These are phyloP conservation scores for Drosophila anomalata DNA, from an alignment of 2,888 invertebrate species.

Conservation along the genomic window DNA sequence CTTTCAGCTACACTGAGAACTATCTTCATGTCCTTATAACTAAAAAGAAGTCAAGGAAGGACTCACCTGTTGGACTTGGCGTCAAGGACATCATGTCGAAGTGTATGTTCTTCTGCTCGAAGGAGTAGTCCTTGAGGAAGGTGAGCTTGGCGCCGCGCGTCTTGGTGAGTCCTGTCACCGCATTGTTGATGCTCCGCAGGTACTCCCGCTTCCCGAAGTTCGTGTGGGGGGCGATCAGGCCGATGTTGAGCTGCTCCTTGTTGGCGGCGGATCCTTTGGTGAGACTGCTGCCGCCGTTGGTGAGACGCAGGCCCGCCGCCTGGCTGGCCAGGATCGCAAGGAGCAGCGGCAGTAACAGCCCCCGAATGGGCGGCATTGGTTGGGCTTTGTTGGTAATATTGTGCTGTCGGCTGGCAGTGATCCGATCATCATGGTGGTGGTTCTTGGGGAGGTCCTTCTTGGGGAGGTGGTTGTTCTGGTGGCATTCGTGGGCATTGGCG, in stretches of 20 bases:
- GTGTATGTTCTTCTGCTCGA: constrained; percentile 87
- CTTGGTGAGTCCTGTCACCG: constrained; percentile 86
- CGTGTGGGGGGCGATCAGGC: constrained; percentile 84
- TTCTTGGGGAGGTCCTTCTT: constrained; percentile 13
- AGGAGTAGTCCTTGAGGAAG: constrained; percentile 87
- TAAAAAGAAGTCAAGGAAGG: no score
- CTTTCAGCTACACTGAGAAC: neutral
- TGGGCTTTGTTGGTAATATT: constrained; percentile 30
- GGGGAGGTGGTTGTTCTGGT: constrained; percentile 14
- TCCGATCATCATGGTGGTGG: constrained; percentile 20
- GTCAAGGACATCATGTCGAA: constrained; percentile 89
- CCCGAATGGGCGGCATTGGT: constrained; percentile 1
- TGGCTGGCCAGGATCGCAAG: constrained; percentile 45
- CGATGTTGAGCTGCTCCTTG: constrained; percentile 83
- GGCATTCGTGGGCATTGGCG: neutral
- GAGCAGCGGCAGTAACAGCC: constrained; percentile 23
- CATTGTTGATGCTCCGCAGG: constrained; percentile 87
- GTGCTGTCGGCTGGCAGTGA: constrained; percentile 50
- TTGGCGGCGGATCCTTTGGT: constrained; percentile 74
- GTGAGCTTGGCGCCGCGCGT: constrained; percentile 86
- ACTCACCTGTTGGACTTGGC: constrained; percentile 90
- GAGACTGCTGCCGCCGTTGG: constrained; percentile 74
- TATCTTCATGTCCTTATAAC: neutral
- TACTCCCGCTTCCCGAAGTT: constrained; percentile 87
- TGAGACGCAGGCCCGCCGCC: constrained; percentile 68